Percentiles rank a stretch among this genome's conserved stretches.
Conservation (phyloP, 2,797 vertebrate species). For the Myiotriccus ornatus region DNA sequence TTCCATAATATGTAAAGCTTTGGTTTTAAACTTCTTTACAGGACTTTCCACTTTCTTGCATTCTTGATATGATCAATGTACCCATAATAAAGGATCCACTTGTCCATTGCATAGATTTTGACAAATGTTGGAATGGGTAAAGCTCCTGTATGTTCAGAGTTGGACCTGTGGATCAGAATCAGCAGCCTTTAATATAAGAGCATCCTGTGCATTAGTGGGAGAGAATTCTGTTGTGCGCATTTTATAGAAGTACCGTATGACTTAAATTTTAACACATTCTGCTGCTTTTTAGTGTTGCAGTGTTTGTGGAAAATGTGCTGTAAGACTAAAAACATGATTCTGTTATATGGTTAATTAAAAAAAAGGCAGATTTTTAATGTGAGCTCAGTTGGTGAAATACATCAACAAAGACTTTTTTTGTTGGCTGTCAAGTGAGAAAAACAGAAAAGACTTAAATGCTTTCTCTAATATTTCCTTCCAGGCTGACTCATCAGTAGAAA, state of each 20-base stretch:
- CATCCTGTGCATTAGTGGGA: background rate
- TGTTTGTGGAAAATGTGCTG: slow-evolving; percentile 39
- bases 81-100: background rate
- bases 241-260: background rate
- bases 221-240: background rate
- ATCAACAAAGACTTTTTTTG: slow-evolving; percentile 82
- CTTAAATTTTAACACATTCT: slow-evolving; percentile 47
- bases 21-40: background rate
- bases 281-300: slow-evolving; percentile 9
- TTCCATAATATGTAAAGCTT: background rate
- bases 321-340: slow-evolving; percentile 37
- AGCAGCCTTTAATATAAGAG: background rate
- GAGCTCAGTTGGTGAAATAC: slow-evolving; percentile 67
- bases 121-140: background rate
- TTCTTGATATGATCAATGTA: background rate
- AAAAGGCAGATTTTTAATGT: slow-evolving; percentile 62
- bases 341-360: slow-evolving; percentile 59
- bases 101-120: background rate
- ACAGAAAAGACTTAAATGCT: slow-evolving; percentile 76
- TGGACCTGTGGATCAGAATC: background rate
- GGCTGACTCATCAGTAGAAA: slow-evolving; percentile 93
- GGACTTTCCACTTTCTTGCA: background rate
- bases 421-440: slow-evolving; percentile 80
- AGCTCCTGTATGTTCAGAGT: background rate
- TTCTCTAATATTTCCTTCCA: slow-evolving; percentile 88